Base-by-base conservation (phyloP, 2,797 vertebrate genomes). In the Channa striata region DNA sequence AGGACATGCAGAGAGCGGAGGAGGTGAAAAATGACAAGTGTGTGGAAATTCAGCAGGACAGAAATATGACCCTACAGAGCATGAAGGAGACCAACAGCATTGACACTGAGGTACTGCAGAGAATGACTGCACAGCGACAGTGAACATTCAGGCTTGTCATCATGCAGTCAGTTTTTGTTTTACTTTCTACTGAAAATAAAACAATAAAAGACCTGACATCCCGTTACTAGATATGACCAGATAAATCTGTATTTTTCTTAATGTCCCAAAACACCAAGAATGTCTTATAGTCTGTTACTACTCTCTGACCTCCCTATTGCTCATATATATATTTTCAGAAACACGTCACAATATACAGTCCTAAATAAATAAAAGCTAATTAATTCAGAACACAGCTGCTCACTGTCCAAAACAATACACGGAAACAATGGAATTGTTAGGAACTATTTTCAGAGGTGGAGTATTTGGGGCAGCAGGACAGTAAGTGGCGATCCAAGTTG, bases 1-100 rank as follows among this genome's bases (percentile, higher is more conserved):
- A 87, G 90, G 92, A 92, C 77, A 59, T 21, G n/a, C 51, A 83
- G 59, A 88, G 23, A 80, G 76, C 74, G 17, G 87, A 92, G 63
- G 84, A 91, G 80, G 77, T 53, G 64, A 72, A 61, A 19, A n/a
- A 64, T 16, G 56, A 46, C 8, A 19, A 60, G 47, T 8, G n/a
- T 53, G 54, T 68, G 56, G 73, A 62, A 1, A 34, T 0, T 13
- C 77, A 59, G 57, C 54, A 39, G 36, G 57, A 58, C n/a, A 6
- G n/a, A 20, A 34, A 36, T 7, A 5, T 21, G 80, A 82, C 57
- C 74, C 85, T 69, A 85, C 20, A 33, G 66, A 51, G 62, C 5
- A 47, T 21, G 70, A 40, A 84, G 70, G 87, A 66, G 57, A 68
- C 8, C 52, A 64, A 46, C 74, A 82, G 63, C 48, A 16, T 16